Evolutionary conservation across 2,113 vertebrate species (phyloP), one percentile per base, ranked within the genome.

Genomic region (Motacilla tschutschensis): DNA sequence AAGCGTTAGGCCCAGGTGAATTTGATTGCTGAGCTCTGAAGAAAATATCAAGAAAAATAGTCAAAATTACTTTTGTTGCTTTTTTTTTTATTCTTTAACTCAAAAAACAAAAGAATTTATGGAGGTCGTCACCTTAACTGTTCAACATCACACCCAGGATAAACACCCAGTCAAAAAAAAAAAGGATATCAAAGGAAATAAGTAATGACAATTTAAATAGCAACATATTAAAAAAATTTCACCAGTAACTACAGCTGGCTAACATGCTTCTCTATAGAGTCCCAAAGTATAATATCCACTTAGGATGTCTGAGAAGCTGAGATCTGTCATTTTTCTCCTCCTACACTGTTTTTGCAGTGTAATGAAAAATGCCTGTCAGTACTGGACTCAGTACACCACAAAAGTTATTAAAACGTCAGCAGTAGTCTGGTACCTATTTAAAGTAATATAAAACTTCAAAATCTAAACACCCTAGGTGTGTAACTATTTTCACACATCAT

Each of bases 401-500:
- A 6, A 71, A 66, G 35, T 73, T 67, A 64, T 18, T 57, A 50
- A 44, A 73, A 65, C 6, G 1, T 65, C 33, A 85, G 22, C n/a
- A 40, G 40, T 70, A 48, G 17, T 26, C 6, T 74, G 22, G 3
- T 62, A 29, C 31, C 14, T 57, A 7, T 53, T 73, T 29, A 65
- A 79, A 74, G 35, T 31, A 38, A 57, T 64, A 40, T 4, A 38
- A 76, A 77, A 65, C 15, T 77, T 79, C 54, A 40, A 53, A 67
- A 44, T 35, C 10, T 11, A 24, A 85, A 38, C 24, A 57, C 10
- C 6, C 33, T 33, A 25, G 21, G 24, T 83, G 5, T 73, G 60
- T 85, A 63, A 33, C 58, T 75, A 38, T 83, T 81, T 84, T 75
- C 75, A 59, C 26, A 58, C 15, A 44, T 62, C 62, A 55, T 74